Conservation (phyloP, 2,113 vertebrate genomes). For the Trichechus manatus region DNA sequence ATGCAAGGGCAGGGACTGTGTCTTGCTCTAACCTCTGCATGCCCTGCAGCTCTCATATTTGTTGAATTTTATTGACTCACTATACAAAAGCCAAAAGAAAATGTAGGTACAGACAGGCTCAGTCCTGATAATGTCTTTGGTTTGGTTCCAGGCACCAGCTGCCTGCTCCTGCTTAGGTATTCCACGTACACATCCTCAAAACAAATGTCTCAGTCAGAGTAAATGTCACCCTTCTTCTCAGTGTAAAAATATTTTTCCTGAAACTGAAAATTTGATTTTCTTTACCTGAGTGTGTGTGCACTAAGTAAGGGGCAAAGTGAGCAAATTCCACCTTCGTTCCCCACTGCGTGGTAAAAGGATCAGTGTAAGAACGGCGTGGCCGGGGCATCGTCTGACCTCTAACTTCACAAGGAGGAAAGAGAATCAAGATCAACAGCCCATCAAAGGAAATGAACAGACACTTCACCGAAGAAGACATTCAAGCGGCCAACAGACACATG, state of each 20-base stretch:
- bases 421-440: too few species aligned
- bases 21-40: not conserved
- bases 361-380: not conserved
- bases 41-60: not conserved
- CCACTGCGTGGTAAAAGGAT: not conserved
- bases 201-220: not conserved
- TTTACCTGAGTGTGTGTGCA: not conserved
- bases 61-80: not conserved
- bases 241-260: not conserved
- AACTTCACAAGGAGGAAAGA: too few species aligned
- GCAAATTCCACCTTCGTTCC: too few species aligned
- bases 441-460: too few species aligned
- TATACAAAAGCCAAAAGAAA: not conserved
- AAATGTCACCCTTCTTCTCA: conserved; percentile 27
- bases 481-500: too few species aligned
- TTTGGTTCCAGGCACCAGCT: not conserved
- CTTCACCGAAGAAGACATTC: too few species aligned
- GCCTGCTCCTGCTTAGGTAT: not conserved
- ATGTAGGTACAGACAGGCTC: not conserved
- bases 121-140: not conserved
- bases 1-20: not conserved
- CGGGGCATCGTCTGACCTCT: too few species aligned
- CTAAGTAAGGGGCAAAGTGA: not conserved
- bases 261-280: conserved; percentile 3
- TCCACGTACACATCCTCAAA: not conserved